Conservation (phyloP, 2,113 vertebrate genomes). For the Embiotoca jacksoni region DNA sequence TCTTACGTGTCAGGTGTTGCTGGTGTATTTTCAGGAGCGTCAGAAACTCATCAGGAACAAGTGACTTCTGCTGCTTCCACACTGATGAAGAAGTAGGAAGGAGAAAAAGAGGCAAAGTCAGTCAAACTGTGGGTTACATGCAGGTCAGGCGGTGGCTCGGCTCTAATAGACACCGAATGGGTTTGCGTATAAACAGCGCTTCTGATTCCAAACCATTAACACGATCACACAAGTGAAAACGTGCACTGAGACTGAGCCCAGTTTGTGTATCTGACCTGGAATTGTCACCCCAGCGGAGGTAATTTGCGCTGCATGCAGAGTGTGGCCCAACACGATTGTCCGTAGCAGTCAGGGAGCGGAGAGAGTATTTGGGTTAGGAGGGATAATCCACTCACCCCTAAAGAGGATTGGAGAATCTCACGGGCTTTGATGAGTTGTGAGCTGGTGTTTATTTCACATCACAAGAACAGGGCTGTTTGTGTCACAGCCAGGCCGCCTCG, state of each 20-base stretch:
- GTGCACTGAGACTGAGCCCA: not conserved
- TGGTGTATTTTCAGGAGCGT: constrained; percentile 10
- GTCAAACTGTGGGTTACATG: constrained; percentile 11
- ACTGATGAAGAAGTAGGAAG: not conserved
- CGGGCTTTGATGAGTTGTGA: constrained; percentile 79
- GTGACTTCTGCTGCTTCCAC: constrained; percentile 1
- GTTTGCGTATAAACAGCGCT: constrained; percentile 8
- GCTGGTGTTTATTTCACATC: constrained; percentile 79
- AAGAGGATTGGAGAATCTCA: constrained; percentile 83
- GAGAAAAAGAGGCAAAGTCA: not conserved
- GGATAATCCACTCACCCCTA: constrained; percentile 85
- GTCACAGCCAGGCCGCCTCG: constrained; percentile 44
- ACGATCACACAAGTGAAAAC: not conserved
- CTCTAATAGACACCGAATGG: not conserved
- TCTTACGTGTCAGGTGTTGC: constrained; percentile 17
- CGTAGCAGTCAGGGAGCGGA: constrained; percentile 50
- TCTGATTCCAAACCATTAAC: constrained; percentile 6
- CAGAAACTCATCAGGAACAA: constrained; percentile 15
- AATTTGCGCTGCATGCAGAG: constrained; percentile 37
- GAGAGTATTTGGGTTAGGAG: constrained; percentile 79
- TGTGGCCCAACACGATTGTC: constrained; percentile 56
- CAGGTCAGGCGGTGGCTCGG: not conserved
- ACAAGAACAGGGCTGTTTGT: constrained; percentile 65
- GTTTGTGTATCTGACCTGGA: constrained; percentile 32
- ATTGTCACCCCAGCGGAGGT: constrained; percentile 33